phyloP scores from a whole-genome alignment of 2,888 invertebrate species.

The Stenichneumon culpator region DNA sequence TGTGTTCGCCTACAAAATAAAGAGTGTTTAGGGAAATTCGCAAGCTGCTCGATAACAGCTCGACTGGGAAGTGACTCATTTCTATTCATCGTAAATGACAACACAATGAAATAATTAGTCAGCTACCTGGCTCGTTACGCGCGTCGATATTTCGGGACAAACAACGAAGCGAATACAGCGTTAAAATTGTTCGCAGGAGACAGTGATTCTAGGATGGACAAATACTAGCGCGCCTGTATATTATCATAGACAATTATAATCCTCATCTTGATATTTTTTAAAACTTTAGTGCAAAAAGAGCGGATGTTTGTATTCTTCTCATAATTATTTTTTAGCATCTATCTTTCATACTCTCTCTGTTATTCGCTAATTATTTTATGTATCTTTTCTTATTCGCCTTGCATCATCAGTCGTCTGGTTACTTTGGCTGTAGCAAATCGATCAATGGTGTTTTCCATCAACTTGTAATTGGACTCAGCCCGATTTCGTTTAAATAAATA shows the following conservation, averaged over 20 bases:
- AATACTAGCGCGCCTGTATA: not conserved
- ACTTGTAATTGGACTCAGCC: no score
- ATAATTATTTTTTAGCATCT: no score
- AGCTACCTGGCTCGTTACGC: not conserved
- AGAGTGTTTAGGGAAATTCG: not conserved
- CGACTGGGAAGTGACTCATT: not conserved
- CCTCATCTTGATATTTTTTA: no score
- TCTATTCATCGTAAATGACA: not conserved
- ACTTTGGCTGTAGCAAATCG: no score
- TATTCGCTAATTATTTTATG: no score
- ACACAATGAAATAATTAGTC: not conserved
- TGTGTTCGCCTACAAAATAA: not conserved
- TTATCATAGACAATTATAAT: not conserved
- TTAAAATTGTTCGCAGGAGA: not conserved
- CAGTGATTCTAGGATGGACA: not conserved
- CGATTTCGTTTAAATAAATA: no score
- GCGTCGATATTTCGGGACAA: not conserved
- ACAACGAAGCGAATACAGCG: not conserved
- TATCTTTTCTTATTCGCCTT: no score
- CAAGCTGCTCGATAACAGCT: not conserved
- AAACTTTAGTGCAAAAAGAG: no score
- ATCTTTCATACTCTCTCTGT: no score
- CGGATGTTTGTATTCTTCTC: no score
- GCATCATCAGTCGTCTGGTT: no score
- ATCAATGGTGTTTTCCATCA: no score